phyloP scores from a whole-genome alignment of 2,888 invertebrate genomes.

The Gymnocheta viridis region DNA sequence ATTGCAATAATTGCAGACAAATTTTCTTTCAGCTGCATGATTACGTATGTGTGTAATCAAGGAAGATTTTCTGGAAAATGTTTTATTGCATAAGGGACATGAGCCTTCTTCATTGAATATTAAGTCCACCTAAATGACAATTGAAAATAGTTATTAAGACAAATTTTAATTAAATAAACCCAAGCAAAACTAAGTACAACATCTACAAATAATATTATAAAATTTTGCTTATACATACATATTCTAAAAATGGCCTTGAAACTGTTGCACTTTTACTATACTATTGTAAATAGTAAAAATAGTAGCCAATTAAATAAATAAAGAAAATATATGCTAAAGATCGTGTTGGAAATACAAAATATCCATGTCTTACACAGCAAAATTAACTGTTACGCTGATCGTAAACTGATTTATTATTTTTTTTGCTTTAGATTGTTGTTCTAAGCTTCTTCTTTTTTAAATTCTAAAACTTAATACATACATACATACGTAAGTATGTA shows the following conservation, averaged over 20 bases:
- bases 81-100: constrained; percentile 82
- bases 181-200: not conserved
- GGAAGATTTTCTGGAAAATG: constrained; percentile 82
- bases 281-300: not conserved
- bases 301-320: not conserved
- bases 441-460: too few species aligned
- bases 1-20: constrained; percentile 81
- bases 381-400: too few species aligned
- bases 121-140: constrained; percentile 79
- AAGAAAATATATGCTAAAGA: constrained; percentile 39
- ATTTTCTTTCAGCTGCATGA: constrained; percentile 82
- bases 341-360: not conserved
- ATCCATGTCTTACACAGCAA: too few species aligned
- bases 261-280: constrained; percentile 22
- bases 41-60: constrained; percentile 82
- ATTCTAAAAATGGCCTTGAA: not conserved
- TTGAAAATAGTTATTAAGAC: not conserved
- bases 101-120: constrained; percentile 82
- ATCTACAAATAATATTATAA: constrained; percentile 5
- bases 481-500: too few species aligned
- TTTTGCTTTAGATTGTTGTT: too few species aligned
- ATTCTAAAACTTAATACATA: too few species aligned
- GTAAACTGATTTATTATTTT: too few species aligned
- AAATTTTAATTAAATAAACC: not conserved
- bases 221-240: constrained; percentile 24